phyloP scores from a whole-genome alignment of 2,888 invertebrate genomes.

The Zhuqinia jingwanae region DNA sequence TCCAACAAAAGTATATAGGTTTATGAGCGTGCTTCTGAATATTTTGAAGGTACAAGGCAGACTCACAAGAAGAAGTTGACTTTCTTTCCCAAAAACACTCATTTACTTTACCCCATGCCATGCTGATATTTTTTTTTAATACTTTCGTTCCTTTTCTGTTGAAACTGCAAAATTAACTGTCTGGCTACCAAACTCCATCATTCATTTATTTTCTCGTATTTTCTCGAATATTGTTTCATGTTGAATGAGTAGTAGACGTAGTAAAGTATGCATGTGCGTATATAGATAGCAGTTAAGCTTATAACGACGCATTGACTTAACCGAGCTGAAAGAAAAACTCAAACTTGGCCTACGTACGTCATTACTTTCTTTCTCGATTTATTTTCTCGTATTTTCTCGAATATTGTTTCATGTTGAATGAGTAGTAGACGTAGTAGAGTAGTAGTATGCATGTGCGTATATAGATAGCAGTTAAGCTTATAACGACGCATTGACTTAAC shows the following conservation, averaged over 20 bases:
- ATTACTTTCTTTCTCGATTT: slow-evolving; percentile 31
- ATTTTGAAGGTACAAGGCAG: too few relatives aligned
- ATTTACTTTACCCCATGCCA: background rate
- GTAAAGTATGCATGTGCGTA: too few relatives aligned
- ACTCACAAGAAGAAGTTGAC: too few relatives aligned
- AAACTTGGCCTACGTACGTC: background rate
- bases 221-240: slow-evolving; percentile 5
- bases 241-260: background rate
- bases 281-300: background rate
- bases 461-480: background rate
- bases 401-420: background rate
- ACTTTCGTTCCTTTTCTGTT: background rate
- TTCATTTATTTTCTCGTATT: slow-evolving; percentile 50
- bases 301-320: background rate
- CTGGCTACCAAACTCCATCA: slow-evolving; percentile 36
- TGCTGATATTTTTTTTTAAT: background rate
- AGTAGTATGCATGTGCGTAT: background rate
- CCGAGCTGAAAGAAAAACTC: background rate
- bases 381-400: slow-evolving; percentile 40
- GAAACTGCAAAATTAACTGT: slow-evolving; percentile 40
- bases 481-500: background rate
- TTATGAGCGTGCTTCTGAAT: too few relatives aligned
- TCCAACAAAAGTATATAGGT: too few relatives aligned
- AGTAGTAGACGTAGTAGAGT: background rate
- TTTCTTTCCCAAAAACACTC: background rate